These are phyloP conservation scores for Coremacera marginata DNA, from an alignment of 2,888 invertebrate species.

Conservation along the genomic window DNA sequence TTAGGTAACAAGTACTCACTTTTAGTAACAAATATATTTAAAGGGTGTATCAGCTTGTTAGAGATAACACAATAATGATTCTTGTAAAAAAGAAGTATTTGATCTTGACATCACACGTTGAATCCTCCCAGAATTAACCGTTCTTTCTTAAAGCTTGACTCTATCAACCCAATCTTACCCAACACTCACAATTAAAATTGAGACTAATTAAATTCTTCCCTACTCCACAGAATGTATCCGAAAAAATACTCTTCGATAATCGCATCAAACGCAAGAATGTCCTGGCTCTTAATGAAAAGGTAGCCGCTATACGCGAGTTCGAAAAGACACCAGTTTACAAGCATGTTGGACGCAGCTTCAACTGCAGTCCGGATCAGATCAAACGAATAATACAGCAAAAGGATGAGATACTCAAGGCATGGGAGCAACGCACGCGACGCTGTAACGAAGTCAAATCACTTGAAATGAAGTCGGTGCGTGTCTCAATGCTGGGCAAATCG, in stretches of 20 bases:
- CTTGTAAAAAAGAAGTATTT: no score
- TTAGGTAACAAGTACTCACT: no score
- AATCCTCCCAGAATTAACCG: no score
- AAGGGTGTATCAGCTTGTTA: no score
- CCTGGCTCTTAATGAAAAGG: slow-evolving; percentile 65
- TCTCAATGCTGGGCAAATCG: slow-evolving; percentile 64
- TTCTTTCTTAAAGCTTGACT: no score
- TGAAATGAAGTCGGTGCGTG: slow-evolving; percentile 62
- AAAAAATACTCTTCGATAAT: slow-evolving; percentile 63
- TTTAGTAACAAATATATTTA: no score
- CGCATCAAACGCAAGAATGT: slow-evolving; percentile 67
- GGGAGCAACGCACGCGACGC: slow-evolving; percentile 65
- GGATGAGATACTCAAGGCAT: slow-evolving; percentile 60
- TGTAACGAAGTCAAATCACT: slow-evolving; percentile 58
- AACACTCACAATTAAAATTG: no score
- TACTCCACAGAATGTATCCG: slow-evolving; percentile 49
- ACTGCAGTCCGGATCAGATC: slow-evolving; percentile 67
- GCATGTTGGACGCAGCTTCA: slow-evolving; percentile 64
- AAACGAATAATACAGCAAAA: slow-evolving; percentile 65
- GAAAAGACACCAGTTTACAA: slow-evolving; percentile 64
- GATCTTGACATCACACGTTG: no score
- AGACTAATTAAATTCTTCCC: slow-evolving; percentile 6
- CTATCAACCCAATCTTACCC: no score
- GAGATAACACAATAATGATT: no score
- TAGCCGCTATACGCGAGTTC: slow-evolving; percentile 65